Base-by-base conservation (phyloP, 1,140 invertebrate species). In the Neelides sp. region DNA sequence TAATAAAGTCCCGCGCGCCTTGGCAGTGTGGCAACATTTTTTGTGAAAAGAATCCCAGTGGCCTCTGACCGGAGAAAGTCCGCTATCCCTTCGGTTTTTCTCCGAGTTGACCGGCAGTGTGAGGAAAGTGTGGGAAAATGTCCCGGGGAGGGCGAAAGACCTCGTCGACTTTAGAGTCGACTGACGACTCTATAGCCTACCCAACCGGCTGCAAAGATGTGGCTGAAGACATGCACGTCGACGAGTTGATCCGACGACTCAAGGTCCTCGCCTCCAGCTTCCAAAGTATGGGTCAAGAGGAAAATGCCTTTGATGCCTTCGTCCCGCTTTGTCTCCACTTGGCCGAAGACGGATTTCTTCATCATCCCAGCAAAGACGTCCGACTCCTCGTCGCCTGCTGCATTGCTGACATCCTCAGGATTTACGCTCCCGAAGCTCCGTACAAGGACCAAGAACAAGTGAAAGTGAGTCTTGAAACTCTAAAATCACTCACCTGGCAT, bases 361-460 rank as follows among this genome's bases (percentile, higher is more conserved):
- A 83, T 50, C 89, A 98, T 69, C 74, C 74, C 28, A 93, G 85
- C 51, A 81, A 85, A 63, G 93, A 98, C 73, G 91, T 98, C 0
- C 85, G 94, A 64, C 70, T 98, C 39, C 69, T 96, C 3, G 87
- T 95, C 58, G 92, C 92, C 0, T 98, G 93, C 67, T 96, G 92
- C 65, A 90, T 98, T 62, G 93, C 93, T 23, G 93, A 98, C 71
- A 88, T 98, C 20, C 76, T 98, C 32, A 71, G 93, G 53, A 88
- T 98, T n/a, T 97, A 94, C 71, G 92, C 92, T 7, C 92, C 93
- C n/a, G 92, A 96, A 67, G 91, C 92, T 50, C 93, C 93, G 0
- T 98, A 95, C 66, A 94, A 92, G 70, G 90, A 96, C 67, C 79
- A 85, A 28, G 84, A 90, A 48, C 87, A 93, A 71, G 81, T 96